Evolutionary conservation across 2,888 invertebrate genomes (phyloP), one percentile per base, ranked within the genome.

Genomic region (Andrena marginata): DNA sequence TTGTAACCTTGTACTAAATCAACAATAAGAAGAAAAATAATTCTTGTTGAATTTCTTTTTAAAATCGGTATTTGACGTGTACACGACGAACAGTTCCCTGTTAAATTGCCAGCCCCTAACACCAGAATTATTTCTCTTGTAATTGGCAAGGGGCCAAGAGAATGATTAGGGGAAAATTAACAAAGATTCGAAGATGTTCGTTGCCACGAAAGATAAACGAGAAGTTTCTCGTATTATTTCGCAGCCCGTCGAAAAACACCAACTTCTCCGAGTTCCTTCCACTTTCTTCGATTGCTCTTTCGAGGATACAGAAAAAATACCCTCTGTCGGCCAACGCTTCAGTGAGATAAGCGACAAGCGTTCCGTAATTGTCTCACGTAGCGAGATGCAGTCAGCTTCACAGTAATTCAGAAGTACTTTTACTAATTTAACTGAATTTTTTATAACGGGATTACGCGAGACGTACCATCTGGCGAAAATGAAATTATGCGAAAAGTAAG

Each of bases 161-260:
- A 59, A 68, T 80, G 77, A 80, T 70, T 70, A 59, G 64, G 65
- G 64, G 6, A 51, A 60, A 76, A 60, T 31, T 35, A 70, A 26
- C 56, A 31, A 60, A 48, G 60, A 77, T 77, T 80, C 65, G 77
- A 42, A 65, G 7, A 35, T 54, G 33, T 2, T 20, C 23, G 26
- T 29, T 56, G 20, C 26, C 64, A 33, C 42, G 31, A 13, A 60
- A 76, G 76, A 77, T 77, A 80, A 71, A 77, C 77, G 77, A 74
- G 62, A 68, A 16, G 51, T 29, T 29, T 35, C 29, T 16, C 7
- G 35, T 63, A 67, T 72, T 67, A 78, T 80, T 78, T 72, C 63
- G 23, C 7, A 62, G 6, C 42, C 26, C 51, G n/a, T 3, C 29
- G 29, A 29, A 8, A 35, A 48, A 29, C 31, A 60, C 59, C 10